These are phyloP conservation scores for Tiaroga cobitis DNA, from an alignment of 2,797 vertebrate species.

Conservation along the genomic window DNA sequence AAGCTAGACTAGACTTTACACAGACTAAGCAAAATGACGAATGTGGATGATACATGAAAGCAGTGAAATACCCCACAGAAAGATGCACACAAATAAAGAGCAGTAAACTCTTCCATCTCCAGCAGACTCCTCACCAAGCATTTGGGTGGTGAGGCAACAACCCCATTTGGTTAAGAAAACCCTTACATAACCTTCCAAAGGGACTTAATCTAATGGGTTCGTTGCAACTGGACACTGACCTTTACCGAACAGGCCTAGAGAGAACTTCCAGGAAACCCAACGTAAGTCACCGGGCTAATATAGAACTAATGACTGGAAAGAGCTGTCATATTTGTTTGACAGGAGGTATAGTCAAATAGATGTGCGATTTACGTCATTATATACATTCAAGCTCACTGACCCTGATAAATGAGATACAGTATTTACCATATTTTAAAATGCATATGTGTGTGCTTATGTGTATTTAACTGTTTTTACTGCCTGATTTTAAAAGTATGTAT, in stretches of 20 bases:
- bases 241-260: neutral
- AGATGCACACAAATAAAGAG: neutral
- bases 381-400: neutral
- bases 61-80: neutral
- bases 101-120: neutral
- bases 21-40: neutral
- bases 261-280: neutral
- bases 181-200: neutral
- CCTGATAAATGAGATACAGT: neutral
- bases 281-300: constrained; percentile 11
- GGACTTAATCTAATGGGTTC: neutral
- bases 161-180: neutral
- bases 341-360: constrained; percentile 21
- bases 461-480: neutral
- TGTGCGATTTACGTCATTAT: neutral
- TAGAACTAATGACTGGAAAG: constrained; percentile 3
- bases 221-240: neutral
- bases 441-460: neutral
- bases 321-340: constrained; percentile 21
- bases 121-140: too few relatives aligned
- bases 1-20: neutral
- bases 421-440: neutral
- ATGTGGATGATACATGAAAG: neutral
- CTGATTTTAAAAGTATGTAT: constrained; percentile 1
- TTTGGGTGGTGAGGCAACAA: neutral